Conservation (phyloP, 2,797 vertebrate species). For the Hyperoplus immaculatus region DNA sequence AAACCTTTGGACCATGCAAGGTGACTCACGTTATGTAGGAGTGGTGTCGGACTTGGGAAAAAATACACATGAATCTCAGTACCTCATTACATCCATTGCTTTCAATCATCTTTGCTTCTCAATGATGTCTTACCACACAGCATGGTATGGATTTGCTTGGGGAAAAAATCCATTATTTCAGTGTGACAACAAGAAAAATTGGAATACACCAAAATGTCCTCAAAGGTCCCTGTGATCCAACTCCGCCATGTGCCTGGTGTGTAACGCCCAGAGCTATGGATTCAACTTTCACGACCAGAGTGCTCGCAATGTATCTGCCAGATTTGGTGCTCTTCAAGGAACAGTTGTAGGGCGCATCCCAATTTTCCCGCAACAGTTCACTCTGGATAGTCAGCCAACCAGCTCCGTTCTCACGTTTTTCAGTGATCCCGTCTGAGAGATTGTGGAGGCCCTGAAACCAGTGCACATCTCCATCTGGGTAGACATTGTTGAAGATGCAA, state of each 20-base stretch:
- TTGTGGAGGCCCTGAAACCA: constrained; percentile 63
- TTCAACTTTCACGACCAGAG: neutral
- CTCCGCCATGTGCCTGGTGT: neutral
- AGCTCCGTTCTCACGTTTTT: constrained; percentile 11
- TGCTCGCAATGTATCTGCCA: constrained; percentile 48
- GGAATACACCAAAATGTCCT: constrained; percentile 31
- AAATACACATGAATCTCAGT: constrained; percentile 12
- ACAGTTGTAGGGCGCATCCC: constrained; percentile 56
- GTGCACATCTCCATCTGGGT: constrained; percentile 72
- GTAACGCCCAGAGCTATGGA: accelerated
- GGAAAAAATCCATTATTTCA: constrained; percentile 27
- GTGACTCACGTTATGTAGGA: constrained; percentile 12
- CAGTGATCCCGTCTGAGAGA: constrained; percentile 15
- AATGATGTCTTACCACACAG: neutral
- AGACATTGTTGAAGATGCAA: constrained; percentile 72
- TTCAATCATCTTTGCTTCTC: constrained; percentile 1
- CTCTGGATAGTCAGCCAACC: constrained; percentile 65
- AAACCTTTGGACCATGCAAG: constrained; percentile 4
- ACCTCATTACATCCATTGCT: constrained; percentile 35
- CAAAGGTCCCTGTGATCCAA: neutral
- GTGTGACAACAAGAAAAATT: constrained; percentile 25
- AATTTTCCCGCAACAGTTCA: neutral
- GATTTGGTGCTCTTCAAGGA: constrained; percentile 61
- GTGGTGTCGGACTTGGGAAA: neutral
- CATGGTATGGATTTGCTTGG: neutral